Conservation (phyloP, 2,113 vertebrate genomes). For the Clarias macrocephalus region DNA sequence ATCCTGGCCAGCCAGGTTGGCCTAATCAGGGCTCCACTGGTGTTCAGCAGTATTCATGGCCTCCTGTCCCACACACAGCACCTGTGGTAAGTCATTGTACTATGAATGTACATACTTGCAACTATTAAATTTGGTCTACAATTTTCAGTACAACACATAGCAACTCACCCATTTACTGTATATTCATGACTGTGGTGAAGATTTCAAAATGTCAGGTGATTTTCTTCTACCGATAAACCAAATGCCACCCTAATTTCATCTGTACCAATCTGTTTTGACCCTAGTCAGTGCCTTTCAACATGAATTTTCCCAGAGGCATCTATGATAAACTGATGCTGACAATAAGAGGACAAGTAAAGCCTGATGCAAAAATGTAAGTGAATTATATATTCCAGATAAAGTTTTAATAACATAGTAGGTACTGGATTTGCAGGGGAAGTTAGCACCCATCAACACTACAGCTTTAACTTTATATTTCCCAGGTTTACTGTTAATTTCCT, state of each 20-base stretch:
- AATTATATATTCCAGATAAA: not conserved
- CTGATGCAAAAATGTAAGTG: conserved; percentile 74
- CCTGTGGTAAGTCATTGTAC: conserved; percentile 66
- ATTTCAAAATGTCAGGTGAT: not conserved
- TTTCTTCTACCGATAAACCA: not conserved
- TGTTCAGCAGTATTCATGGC: conserved; percentile 62
- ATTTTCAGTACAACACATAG: not conserved
- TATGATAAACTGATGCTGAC: conserved; percentile 80
- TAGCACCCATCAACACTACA: not conserved
- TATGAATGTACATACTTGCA: not conserved
- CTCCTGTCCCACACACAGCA: conserved; percentile 63
- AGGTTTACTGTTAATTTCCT: conserved; percentile 79
- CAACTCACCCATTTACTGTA: not conserved
- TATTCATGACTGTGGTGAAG: not conserved
- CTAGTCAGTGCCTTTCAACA: conserved; percentile 74
- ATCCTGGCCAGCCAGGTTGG: conserved; percentile 76
- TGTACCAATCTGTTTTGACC: conserved; percentile 5
- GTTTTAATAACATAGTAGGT: not conserved
- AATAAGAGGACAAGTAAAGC: conserved; percentile 72
- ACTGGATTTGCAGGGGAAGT: not conserved
- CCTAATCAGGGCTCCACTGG: conserved; percentile 65
- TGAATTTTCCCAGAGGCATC: conserved; percentile 71
- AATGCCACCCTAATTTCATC: not conserved
- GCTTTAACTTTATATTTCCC: not conserved
- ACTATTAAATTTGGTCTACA: not conserved